These are phyloP conservation scores for Oryzias melastigma DNA, from an alignment of 2,113 vertebrate genomes.

Conservation along the genomic window DNA sequence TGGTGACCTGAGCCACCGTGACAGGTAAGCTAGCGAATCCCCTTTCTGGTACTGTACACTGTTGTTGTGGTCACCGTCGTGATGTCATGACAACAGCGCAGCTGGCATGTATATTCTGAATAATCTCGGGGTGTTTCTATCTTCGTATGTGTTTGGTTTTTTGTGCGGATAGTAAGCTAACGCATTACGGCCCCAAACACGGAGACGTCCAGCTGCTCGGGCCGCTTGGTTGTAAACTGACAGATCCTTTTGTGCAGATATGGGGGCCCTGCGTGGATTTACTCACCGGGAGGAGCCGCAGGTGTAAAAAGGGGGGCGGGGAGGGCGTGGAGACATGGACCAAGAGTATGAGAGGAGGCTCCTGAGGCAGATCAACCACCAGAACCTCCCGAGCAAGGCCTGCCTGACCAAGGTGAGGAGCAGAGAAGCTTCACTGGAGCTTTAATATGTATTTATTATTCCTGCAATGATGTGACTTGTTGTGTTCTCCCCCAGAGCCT, in stretches of 20 bases:
- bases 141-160: neutral
- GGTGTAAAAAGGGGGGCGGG: conserved; percentile 49
- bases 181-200: neutral
- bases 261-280: conserved; percentile 57
- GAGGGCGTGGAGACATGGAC: conserved; percentile 72
- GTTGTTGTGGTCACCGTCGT: conserved; percentile 15
- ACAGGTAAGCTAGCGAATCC: conserved; percentile 26
- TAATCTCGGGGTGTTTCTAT: neutral
- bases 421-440: too few species aligned
- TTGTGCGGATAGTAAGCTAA: neutral
- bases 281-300: conserved; percentile 50
- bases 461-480: neutral
- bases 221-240: neutral
- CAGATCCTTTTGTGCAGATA: conserved; percentile 42
- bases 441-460: neutral
- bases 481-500: conserved; percentile 50
- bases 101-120: conserved; percentile 20
- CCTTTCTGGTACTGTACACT: neutral
- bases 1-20: conserved; percentile 41
- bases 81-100: conserved; percentile 68
- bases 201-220: neutral
- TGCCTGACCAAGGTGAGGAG: conserved; percentile 69
- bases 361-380: conserved; percentile 81
- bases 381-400: conserved; percentile 74
- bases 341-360: conserved; percentile 82